A percentile compares a stretch with the other conserved stretches of the same genome.
Evolutionary conservation across 2,888 invertebrate genomes (phyloP).

Genomic region (Euproctis similis): DNA sequence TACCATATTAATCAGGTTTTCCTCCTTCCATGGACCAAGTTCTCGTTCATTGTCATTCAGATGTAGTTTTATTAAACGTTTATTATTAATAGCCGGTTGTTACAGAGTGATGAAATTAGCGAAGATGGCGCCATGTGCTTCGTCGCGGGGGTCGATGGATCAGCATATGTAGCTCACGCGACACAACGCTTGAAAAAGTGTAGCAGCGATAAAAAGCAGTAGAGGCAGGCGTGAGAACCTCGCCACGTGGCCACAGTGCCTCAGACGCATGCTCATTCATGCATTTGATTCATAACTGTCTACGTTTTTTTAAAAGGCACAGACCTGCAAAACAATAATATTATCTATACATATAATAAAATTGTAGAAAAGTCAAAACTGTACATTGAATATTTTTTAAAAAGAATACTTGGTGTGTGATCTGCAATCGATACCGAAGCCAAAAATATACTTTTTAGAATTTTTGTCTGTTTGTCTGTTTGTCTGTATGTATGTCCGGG

Average conservation of each 20-base stretch:
- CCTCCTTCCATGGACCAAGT: neutral
- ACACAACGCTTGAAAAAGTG: constrained; percentile 48
- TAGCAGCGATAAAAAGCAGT: constrained; percentile 59
- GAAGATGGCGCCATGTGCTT: constrained; percentile 57
- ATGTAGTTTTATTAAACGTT: too few relatives aligned
- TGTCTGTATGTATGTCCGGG: too few relatives aligned
- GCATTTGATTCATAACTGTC: constrained; percentile 71
- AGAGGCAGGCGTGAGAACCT: constrained; percentile 62
- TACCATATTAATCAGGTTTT: constrained; percentile 7
- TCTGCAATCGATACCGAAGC: too few relatives aligned
- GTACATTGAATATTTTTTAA: too few relatives aligned
- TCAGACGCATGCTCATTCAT: constrained; percentile 60
- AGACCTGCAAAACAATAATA: too few relatives aligned
- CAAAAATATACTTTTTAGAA: too few relatives aligned
- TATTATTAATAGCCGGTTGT: constrained; percentile 27
- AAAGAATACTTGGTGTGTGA: too few relatives aligned
- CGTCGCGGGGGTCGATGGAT: constrained; percentile 58
- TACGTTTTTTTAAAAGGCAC: constrained; percentile 36
- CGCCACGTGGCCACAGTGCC: constrained; percentile 55
- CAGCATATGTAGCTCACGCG: constrained; percentile 68
- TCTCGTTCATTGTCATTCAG: constrained; percentile 7
- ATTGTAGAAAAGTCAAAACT: too few relatives aligned
- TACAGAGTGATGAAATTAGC: constrained; percentile 65
- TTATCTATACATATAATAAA: too few relatives aligned
- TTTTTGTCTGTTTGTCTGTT: too few relatives aligned